Percentiles rank a stretch among this genome's conserved stretches.
phyloP scores from a whole-genome alignment of 2,888 invertebrate genomes.

The Trissonchulus sp. region DNA sequence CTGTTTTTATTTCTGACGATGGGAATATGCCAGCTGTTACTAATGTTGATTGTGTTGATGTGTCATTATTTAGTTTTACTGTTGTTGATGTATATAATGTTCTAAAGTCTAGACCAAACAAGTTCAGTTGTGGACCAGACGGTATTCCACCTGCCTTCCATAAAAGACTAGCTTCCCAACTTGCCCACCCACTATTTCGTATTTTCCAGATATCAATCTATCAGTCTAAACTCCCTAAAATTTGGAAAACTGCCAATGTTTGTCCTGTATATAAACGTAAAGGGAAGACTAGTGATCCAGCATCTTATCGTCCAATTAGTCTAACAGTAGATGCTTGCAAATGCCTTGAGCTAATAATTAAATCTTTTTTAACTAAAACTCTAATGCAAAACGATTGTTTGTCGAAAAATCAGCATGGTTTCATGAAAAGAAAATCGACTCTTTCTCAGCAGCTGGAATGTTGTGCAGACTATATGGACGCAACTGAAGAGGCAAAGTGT shows the following conservation, averaged over 20 bases:
- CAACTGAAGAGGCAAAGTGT: background rate
- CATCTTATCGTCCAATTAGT: background rate
- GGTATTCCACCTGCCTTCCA: background rate
- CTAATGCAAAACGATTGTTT: background rate
- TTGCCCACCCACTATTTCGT: background rate
- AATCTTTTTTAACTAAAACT: background rate
- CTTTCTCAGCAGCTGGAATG: background rate
- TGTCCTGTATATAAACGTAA: background rate
- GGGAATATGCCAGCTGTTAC: too few relatives aligned
- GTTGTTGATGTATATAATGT: conserved; percentile 2
- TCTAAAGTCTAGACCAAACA: background rate
- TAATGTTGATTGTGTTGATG: too few relatives aligned
- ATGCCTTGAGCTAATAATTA: background rate
- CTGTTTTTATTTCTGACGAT: too few relatives aligned
- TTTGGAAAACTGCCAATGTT: background rate
- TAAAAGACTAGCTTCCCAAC: background rate
- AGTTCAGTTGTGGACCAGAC: background rate
- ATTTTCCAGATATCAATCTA: background rate
- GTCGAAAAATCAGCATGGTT: background rate
- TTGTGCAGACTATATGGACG: background rate
- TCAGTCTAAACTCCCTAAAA: background rate
- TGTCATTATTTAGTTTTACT: too few relatives aligned
- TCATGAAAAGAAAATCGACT: background rate
- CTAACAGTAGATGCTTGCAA: background rate
- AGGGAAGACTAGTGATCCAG: background rate